Percentiles rank a stretch among this genome's conserved stretches.
phyloP scores from a whole-genome alignment of 2,888 invertebrate species.

The Archips crataeganus region DNA sequence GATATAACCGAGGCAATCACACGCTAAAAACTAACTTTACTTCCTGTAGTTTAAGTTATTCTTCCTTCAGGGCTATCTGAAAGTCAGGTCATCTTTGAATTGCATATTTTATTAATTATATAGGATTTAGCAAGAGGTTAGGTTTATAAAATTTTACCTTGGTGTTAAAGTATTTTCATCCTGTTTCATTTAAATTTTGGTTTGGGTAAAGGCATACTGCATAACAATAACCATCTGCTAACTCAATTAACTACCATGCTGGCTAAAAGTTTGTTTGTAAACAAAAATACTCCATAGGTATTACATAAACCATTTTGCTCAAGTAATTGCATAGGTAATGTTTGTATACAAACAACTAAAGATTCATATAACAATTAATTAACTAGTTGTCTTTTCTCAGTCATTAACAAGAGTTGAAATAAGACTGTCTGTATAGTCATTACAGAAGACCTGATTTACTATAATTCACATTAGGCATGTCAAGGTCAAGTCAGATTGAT shows the following conservation, averaged over 20 bases:
- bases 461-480: slow-evolving; percentile 9
- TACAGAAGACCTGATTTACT: background rate
- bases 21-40: slow-evolving; percentile 48
- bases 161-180: background rate
- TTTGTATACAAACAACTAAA: slow-evolving; percentile 35
- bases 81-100: background rate
- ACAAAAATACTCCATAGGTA: slow-evolving; percentile 19
- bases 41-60: slow-evolving; percentile 45
- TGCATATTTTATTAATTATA: background rate
- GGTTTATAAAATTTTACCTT: background rate
- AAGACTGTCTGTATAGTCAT: background rate
- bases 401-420: background rate
- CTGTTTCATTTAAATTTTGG: background rate
- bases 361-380: background rate
- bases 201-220: slow-evolving; percentile 6
- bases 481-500: slow-evolving; percentile 10
- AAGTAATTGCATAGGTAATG: slow-evolving; percentile 29
- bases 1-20: slow-evolving; percentile 70
- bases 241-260: background rate
- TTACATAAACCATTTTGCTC: slow-evolving; percentile 20
- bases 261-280: slow-evolving; percentile 27
- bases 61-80: slow-evolving; percentile 29
- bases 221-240: background rate
- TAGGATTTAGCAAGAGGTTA: slow-evolving; percentile 27
- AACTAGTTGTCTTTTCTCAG: background rate